phyloP scores from a whole-genome alignment of 2,113 vertebrate species.

The Sceloporus undulatus region DNA sequence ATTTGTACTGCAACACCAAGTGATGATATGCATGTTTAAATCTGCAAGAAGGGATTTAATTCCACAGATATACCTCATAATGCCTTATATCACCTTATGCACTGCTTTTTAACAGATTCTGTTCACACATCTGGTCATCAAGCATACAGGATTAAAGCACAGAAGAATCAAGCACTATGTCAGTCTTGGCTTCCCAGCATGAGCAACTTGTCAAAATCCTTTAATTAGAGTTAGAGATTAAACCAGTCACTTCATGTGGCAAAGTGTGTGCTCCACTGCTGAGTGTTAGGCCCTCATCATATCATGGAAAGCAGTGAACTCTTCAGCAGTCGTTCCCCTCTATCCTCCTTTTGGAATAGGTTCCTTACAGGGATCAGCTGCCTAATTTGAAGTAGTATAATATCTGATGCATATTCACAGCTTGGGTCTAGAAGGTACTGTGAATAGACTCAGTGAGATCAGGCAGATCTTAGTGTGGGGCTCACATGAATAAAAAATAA shows the following conservation, averaged over 20 bases:
- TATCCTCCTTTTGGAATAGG: constrained; percentile 20
- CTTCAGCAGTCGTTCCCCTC: background rate
- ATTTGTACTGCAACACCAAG: background rate
- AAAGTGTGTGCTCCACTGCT: background rate
- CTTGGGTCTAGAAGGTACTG: constrained; percentile 38
- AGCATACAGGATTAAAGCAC: background rate
- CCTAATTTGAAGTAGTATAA: constrained; percentile 2
- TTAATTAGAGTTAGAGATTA: constrained; percentile 11
- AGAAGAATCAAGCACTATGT: background rate
- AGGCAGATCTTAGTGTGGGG: constrained; percentile 22
- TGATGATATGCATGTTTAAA: background rate
- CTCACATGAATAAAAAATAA: constrained; percentile 44
- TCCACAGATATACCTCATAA: background rate
- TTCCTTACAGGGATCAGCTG: constrained; percentile 27
- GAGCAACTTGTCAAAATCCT: background rate
- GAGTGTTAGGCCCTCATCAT: background rate
- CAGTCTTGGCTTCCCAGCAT: background rate
- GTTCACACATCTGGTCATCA: background rate
- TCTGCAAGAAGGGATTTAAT: background rate
- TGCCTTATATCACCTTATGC: background rate
- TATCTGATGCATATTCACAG: constrained; percentile 31
- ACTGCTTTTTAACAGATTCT: no score
- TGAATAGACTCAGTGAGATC: constrained; percentile 43
- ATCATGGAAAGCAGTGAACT: background rate
- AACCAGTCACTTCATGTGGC: background rate